phyloP scores from a whole-genome alignment of 2,888 invertebrate species.

The Cremastinae sp. region DNA sequence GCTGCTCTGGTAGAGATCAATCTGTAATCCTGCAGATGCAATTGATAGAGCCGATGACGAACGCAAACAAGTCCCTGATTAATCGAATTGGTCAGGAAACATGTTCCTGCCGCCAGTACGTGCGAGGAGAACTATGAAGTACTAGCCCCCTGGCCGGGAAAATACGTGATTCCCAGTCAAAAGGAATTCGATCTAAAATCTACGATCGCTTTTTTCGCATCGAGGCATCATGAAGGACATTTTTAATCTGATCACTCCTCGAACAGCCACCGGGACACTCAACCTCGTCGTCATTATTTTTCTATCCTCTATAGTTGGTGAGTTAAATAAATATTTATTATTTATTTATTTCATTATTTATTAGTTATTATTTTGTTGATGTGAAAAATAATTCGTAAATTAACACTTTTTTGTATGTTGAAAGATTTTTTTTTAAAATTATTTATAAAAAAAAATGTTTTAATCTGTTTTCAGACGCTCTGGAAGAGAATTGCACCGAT shows the following conservation, averaged over 20 bases:
- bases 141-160: constrained; percentile 56
- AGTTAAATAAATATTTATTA: constrained; percentile 14
- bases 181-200: constrained; percentile 42
- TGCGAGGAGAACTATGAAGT: constrained; percentile 68
- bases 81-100: constrained; percentile 68
- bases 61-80: constrained; percentile 45
- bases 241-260: constrained; percentile 65
- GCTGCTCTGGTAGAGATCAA: background rate
- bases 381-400: too few relatives aligned
- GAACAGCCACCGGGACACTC: constrained; percentile 43
- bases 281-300: constrained; percentile 51
- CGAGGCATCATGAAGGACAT: constrained; percentile 64
- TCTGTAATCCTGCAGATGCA: constrained; percentile 9
- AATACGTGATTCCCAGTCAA: constrained; percentile 43
- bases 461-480: constrained; percentile 81
- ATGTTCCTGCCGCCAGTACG: constrained; percentile 73
- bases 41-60: constrained; percentile 38
- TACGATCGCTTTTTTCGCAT: constrained; percentile 48
- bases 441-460: background rate
- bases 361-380: too few relatives aligned
- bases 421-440: too few relatives aligned
- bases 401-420: too few relatives aligned
- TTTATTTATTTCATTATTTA: background rate
- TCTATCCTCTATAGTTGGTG: constrained; percentile 55
- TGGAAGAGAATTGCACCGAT: constrained; percentile 91